phyloP scores from a whole-genome alignment of 2,797 vertebrate genomes.

The Enteromius treurensis region DNA sequence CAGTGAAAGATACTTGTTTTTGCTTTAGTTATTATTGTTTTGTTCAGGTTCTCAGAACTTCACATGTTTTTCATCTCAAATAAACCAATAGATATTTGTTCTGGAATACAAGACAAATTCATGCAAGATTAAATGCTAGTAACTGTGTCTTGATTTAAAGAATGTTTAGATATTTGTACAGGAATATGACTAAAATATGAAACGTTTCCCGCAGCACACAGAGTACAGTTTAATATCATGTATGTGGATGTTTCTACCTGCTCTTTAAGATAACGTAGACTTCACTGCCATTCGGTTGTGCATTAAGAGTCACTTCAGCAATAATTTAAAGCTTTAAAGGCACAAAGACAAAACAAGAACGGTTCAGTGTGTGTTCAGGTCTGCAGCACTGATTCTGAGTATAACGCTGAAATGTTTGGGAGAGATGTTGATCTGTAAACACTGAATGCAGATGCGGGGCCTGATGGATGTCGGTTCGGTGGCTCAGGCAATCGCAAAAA shows the following conservation, averaged over 20 bases:
- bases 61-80: neutral
- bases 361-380: too few relatives aligned
- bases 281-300: neutral
- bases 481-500: neutral
- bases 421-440: neutral
- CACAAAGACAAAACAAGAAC: neutral
- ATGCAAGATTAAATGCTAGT: neutral
- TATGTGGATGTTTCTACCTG: neutral
- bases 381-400: neutral
- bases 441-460: neutral
- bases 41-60: neutral
- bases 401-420: neutral
- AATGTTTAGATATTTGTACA: neutral
- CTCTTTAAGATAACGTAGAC: constrained; percentile 1
- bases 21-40: neutral
- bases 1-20: neutral
- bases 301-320: neutral
- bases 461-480: neutral
- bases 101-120: neutral
- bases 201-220: neutral
- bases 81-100: neutral
- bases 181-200: neutral
- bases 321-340: neutral
- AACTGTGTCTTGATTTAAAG: neutral
- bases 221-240: neutral